Conservation (phyloP, 2,888 invertebrate species). For the Syrista parreyssii region DNA sequence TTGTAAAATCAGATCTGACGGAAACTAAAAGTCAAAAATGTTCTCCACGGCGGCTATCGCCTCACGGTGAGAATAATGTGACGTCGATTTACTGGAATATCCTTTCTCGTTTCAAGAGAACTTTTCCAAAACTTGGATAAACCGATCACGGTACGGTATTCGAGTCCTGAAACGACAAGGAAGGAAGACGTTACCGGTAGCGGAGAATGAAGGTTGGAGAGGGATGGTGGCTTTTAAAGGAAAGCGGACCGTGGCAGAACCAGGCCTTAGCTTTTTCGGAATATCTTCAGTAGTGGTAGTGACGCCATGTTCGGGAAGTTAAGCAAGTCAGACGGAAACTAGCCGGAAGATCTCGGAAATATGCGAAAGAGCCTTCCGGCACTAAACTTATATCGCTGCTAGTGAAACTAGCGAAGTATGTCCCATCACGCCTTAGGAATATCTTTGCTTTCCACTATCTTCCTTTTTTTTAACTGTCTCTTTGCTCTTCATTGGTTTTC, state of each 20-base stretch:
- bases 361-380: constrained; percentile 46
- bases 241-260: constrained; percentile 19
- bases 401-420: constrained; percentile 45
- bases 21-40: not conserved
- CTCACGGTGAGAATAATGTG: not conserved
- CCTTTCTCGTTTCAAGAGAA: not conserved
- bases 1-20: not conserved
- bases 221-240: constrained; percentile 21
- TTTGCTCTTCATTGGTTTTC: not conserved
- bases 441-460: constrained; percentile 23
- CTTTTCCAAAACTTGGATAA: not conserved
- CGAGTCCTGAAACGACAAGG: not conserved
- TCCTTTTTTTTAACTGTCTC: constrained; percentile 6
- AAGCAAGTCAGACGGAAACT: constrained; percentile 50
- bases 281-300: not conserved
- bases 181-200: not conserved
- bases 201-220: not conserved
- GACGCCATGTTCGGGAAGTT: constrained; percentile 25
- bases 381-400: constrained; percentile 38
- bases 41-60: not conserved
- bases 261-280: not conserved
- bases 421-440: constrained; percentile 42
- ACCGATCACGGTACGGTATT: not conserved
- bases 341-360: constrained; percentile 45
- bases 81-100: not conserved